A percentile compares a stretch with the other conserved stretches of the same genome.
Evolutionary conservation across 2,888 invertebrate species (phyloP).

Genomic region (Buathra laborator): DNA sequence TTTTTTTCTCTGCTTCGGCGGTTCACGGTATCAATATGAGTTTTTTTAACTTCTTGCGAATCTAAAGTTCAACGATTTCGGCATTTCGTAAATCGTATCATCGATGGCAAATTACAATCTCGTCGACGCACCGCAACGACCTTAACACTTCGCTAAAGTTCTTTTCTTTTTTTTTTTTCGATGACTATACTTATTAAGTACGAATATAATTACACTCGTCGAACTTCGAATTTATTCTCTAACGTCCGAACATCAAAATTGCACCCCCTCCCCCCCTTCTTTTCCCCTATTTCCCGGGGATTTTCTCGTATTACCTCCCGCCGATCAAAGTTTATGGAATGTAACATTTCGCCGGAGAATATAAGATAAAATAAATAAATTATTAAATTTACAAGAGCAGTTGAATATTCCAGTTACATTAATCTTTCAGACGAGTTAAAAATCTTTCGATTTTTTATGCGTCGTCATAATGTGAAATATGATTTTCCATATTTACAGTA

Average conservation of each 20-base stretch:
- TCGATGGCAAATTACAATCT: constrained; percentile 29
- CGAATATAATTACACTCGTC: constrained; percentile 52
- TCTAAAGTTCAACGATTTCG: constrained; percentile 39
- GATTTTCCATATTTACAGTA: background rate
- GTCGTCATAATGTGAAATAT: too few species aligned
- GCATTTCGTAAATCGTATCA: background rate
- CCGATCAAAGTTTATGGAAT: constrained; percentile 44
- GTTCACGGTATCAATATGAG: constrained; percentile 36
- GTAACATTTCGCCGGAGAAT: constrained; percentile 34
- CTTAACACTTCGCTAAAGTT: constrained; percentile 18
- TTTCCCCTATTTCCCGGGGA: background rate
- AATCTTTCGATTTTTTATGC: background rate
- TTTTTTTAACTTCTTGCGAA: constrained; percentile 40
- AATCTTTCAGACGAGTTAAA: background rate
- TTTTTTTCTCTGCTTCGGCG: constrained; percentile 23
- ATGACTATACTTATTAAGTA: constrained; percentile 55
- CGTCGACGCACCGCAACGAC: constrained; percentile 45
- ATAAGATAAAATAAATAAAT: constrained; percentile 8
- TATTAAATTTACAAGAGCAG: constrained; percentile 1
- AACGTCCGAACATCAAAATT: constrained; percentile 1
- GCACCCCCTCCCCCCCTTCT: background rate
- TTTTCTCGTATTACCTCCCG: background rate
- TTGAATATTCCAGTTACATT: background rate
- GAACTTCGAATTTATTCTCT: constrained; percentile 25
- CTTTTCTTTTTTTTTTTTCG: constrained; percentile 39